Conservation (phyloP, 2,888 invertebrate genomes). For the Ophion slaviceki region DNA sequence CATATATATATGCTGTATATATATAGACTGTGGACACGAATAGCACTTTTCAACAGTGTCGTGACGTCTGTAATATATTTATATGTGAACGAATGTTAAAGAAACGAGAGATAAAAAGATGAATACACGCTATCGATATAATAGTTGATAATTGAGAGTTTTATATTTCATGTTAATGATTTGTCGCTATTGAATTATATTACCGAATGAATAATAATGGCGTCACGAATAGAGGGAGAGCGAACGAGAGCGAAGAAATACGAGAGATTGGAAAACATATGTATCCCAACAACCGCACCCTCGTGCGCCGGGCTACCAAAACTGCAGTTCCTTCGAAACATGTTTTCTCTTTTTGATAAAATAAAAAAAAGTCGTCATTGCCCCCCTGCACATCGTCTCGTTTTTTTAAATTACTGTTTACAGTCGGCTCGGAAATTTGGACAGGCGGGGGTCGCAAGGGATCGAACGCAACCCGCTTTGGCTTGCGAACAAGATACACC, state of each 20-base stretch:
- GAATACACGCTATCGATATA: constrained; percentile 69
- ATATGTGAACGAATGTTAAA: constrained; percentile 80
- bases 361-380: constrained; percentile 75
- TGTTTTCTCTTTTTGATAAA: constrained; percentile 71
- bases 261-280: constrained; percentile 35
- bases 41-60: constrained; percentile 68
- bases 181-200: constrained; percentile 64
- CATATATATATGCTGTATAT: constrained; percentile 29
- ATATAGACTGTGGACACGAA: constrained; percentile 25
- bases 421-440: neutral
- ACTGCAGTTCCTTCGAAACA: constrained; percentile 68
- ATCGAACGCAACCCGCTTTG: constrained; percentile 72
- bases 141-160: constrained; percentile 81
- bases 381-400: constrained; percentile 58
- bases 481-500: constrained; percentile 73
- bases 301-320: constrained; percentile 61
- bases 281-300: constrained; percentile 46
- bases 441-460: neutral
- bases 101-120: constrained; percentile 50
- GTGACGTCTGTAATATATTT: constrained; percentile 80
- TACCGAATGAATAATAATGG: constrained; percentile 35
- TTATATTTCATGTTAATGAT: constrained; percentile 82
- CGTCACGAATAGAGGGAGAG: neutral
- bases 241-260: neutral
- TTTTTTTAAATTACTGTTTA: neutral